These are phyloP conservation scores for Amphiprion clarkii DNA, from an alignment of 2,797 vertebrate genomes.

Conservation along the genomic window DNA sequence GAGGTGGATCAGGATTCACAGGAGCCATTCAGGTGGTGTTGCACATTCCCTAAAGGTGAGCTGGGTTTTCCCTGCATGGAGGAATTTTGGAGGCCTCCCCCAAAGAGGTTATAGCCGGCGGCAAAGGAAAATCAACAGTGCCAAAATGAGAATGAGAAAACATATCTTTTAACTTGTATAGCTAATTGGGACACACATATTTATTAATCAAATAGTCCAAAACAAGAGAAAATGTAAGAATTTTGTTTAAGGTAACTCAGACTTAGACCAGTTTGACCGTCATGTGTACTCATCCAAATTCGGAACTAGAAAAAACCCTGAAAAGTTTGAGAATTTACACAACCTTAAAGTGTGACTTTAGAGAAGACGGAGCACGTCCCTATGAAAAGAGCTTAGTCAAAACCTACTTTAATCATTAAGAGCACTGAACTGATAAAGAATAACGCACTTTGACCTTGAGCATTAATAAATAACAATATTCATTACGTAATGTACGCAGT, in stretches of 20 bases:
- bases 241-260: no score
- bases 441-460: slow-evolving; percentile 14
- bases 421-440: not conserved
- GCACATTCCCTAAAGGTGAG: slow-evolving; percentile 18
- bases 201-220: no score
- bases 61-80: not conserved
- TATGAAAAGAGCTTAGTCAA: not conserved
- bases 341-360: not conserved
- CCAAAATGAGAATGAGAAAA: no score
- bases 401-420: not conserved
- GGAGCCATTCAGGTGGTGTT: slow-evolving; percentile 3
- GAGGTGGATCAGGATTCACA: not conserved
- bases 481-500: slow-evolving; percentile 50
- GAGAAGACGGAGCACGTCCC: not conserved
- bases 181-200: no score
- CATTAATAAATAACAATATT: slow-evolving; percentile 37
- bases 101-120: no score
- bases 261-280: no score
- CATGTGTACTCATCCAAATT: no score
- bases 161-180: no score
- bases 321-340: not conserved
- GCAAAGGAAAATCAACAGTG: no score
- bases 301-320: no score
- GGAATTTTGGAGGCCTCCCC: no score
- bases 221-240: no score